These are phyloP conservation scores for Ctenochaetus hawaiiensis DNA, from an alignment of 2,797 vertebrate genomes.

Conservation along the genomic window DNA sequence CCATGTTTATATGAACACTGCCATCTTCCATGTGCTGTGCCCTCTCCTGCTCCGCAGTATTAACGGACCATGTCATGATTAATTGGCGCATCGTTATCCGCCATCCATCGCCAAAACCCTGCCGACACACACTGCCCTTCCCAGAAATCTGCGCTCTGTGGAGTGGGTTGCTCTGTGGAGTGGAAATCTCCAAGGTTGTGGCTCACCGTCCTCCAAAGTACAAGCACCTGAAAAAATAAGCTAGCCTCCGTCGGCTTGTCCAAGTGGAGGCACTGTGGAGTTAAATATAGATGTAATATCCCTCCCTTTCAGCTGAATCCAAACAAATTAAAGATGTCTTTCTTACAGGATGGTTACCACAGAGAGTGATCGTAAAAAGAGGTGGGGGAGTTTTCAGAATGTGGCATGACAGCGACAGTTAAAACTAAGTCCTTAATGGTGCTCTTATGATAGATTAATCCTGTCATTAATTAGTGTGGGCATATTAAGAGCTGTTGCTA, in stretches of 20 bases:
- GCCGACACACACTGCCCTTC: conserved; percentile 73
- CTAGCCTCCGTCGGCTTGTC: conserved; percentile 87
- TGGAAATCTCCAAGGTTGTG: conserved; percentile 91
- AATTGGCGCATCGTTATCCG: conserved; percentile 72
- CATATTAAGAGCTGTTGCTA: conserved; percentile 81
- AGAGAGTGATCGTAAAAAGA: conserved; percentile 87
- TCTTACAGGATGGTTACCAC: conserved; percentile 87
- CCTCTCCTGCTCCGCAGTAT: conserved; percentile 45
- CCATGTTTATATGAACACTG: conserved; percentile 41
- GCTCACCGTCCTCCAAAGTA: conserved; percentile 92
- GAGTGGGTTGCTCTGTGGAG: conserved; percentile 82
- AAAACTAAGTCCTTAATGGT: conserved; percentile 53
- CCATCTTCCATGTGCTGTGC: conserved; percentile 48
- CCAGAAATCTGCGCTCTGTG: conserved; percentile 83
- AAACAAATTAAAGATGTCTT: conserved; percentile 93
- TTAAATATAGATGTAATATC: conserved; percentile 96
- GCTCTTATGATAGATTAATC: conserved; percentile 67
- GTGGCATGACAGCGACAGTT: conserved; percentile 21
- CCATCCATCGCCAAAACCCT: conserved; percentile 60
- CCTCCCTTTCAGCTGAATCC: conserved; percentile 90
- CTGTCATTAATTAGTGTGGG: conserved; percentile 79
- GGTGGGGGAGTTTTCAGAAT: conserved; percentile 74
- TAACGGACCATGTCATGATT: conserved; percentile 73
- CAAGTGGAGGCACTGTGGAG: conserved; percentile 88
- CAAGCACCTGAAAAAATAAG: conserved; percentile 99